Evolutionary conservation across 1,140 invertebrate species (phyloP).

Genomic region (Plectrocnemia conspersa): DNA sequence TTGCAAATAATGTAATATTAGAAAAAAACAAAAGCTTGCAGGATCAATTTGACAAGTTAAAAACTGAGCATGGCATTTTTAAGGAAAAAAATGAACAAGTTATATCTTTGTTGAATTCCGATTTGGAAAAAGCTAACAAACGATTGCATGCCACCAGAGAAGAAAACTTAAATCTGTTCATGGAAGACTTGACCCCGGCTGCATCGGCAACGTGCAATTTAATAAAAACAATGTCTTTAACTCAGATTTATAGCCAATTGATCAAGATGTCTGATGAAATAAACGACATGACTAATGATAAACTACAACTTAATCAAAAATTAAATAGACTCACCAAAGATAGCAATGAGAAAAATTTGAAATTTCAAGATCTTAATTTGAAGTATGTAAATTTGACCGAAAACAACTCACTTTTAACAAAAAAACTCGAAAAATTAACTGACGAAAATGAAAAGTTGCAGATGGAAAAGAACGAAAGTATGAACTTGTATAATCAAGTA

Average conservation of each 20-base stretch:
- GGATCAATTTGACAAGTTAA: conserved; percentile 60
- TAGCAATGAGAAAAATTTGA: conserved; percentile 79
- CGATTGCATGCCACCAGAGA: conserved; percentile 68
- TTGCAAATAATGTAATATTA: conserved; percentile 68
- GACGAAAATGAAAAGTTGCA: conserved; percentile 66
- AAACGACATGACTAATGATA: conserved; percentile 72
- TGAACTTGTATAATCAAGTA: conserved; percentile 61
- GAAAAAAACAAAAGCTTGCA: conserved; percentile 76
- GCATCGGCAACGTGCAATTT: conserved; percentile 76
- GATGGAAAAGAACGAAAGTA: conserved; percentile 64
- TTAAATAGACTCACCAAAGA: conserved; percentile 77
- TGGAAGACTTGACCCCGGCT: conserved; percentile 78
- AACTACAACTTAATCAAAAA: conserved; percentile 68
- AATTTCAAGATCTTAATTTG: conserved; percentile 70
- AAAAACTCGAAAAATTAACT: conserved; percentile 70
- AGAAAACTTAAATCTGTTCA: conserved; percentile 66
- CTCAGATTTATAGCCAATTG: conserved; percentile 85
- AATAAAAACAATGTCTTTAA: conserved; percentile 80
- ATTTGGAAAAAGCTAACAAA: conserved; percentile 78
- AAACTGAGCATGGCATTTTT: conserved; percentile 58
- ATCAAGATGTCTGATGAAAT: conserved; percentile 72
- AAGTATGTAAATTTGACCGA: conserved; percentile 72
- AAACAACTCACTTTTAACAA: conserved; percentile 64
- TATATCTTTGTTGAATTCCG: conserved; percentile 67
- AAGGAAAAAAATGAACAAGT: conserved; percentile 64